Conservation (phyloP, 2,888 invertebrate genomes). For the Drymonia ruficornis region DNA sequence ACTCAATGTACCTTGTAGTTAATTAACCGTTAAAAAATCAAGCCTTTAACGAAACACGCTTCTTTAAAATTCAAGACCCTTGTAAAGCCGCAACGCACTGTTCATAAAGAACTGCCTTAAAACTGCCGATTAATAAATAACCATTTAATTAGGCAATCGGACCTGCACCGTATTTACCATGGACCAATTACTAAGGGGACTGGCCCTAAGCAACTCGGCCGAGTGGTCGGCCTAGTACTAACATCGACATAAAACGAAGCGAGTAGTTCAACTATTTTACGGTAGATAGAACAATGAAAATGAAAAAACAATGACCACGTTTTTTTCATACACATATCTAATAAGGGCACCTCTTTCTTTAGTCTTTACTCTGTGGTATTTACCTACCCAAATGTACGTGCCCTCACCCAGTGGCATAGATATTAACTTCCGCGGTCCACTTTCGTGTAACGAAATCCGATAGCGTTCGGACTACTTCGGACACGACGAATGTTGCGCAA, state of each 20-base stretch:
- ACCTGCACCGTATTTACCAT: conserved; percentile 23
- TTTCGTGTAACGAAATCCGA: conserved; percentile 37
- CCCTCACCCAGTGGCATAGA: conserved; percentile 42
- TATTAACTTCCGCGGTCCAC: conserved; percentile 41
- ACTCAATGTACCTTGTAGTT: too few species aligned
- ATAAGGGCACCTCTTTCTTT: too few species aligned
- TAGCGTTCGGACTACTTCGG: conserved; percentile 19
- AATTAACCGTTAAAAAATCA: background rate
- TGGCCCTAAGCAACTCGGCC: too few species aligned
- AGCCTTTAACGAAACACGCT: background rate
- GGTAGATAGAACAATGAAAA: too few species aligned
- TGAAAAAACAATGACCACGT: too few species aligned
- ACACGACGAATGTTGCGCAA: conserved; percentile 1
- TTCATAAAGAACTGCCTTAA: conserved; percentile 4
- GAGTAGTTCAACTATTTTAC: too few species aligned
- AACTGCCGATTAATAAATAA: conserved; percentile 8
- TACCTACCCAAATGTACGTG: conserved; percentile 30
- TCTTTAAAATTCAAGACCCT: background rate
- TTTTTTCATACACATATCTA: too few species aligned
- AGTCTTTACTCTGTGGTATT: background rate
- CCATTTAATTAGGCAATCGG: conserved; percentile 23
- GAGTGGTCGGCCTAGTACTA: too few species aligned
- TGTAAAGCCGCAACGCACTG: background rate
- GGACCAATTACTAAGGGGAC: too few species aligned
- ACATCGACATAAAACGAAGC: too few species aligned